Base-by-base conservation (phyloP, 53 echinoderm and acorn worm genomes). In the Paracentrotus lividus region DNA sequence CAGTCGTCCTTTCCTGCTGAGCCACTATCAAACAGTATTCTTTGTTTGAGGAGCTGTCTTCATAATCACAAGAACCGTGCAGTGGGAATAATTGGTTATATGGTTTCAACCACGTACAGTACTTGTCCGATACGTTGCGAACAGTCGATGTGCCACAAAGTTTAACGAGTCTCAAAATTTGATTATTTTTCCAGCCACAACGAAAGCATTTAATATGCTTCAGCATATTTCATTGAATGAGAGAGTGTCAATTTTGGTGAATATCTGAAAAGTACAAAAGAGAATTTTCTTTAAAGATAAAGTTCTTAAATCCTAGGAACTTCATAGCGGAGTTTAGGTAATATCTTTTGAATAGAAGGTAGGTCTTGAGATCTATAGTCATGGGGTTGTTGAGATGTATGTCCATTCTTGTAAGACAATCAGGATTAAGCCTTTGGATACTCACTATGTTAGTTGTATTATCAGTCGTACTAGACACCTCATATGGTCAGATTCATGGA, bases 401-500 rank as follows among this genome's bases (percentile, higher is more conserved):
- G 81, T 1, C 33, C 72, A 40, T 36, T 18, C 1, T 32, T 76
- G 20, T 76, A 21, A 76, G 42, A 76, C 76, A 76, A 47, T 81
- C 44, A 20, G 81, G 81, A 45, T n/a, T 38, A 56, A 34, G 87
- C 40, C 57, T 87, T 0, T 44, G 90, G 64, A 61, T 44, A 61
- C 29, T 89, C 45, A 23, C 42, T 60, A 0, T 56, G 24, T 89
- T 89, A n/a, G 49, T 72, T 15, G 51, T 68, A 2, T 44, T 67
- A 32, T 49, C 75, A 33, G 75, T 53, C 69, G 4, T 51, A 6
- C 32, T 90, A 5, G 53, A 68, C 5, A 45, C 76, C 38, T 52
- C 92, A 54, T 1, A 34, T 0, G 77, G 53, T 21, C 92, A 92
- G 81, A 92, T 92, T 23, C 92, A 92, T 54, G 92, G 92, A n/a